Evolutionary conservation across 2,113 vertebrate genomes (phyloP), one percentile per base, ranked within the genome.

Genomic region (Hydropotes inermis): DNA sequence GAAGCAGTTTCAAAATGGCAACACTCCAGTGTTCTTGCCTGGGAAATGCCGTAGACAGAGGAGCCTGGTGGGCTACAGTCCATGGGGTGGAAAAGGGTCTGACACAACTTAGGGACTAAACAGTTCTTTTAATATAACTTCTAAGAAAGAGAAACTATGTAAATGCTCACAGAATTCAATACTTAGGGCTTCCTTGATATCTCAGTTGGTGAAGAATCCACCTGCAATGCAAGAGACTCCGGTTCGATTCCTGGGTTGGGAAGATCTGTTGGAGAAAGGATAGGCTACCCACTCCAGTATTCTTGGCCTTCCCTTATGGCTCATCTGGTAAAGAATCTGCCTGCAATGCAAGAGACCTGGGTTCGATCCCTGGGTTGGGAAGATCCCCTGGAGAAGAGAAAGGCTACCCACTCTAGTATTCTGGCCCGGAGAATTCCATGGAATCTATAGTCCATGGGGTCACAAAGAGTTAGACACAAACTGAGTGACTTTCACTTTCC

Each of bases 71-170:
- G 36, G n/a, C 67, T 74, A 39, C 67, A 12, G 36, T 25, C 21
- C 36, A 6, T 12, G 36, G 0, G 1, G 21, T 25, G 19, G 21
- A 36, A 39, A 74, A 74, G 36, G 64, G 8, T 36, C 64, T 74
- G 67, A 74, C 36, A 39, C 1, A 4, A 74, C n/a, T 39, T 74
- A 12, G 21, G 19, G 11, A 25, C 67, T 25, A 39, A 74, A 23
- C 64, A 74, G 11, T 39, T 39, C 52, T 96, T 92, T 94, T 43
- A 94, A 50, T 64, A 39, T 4, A 91, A 91, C 47, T 50, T 95
- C 28, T 78, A 54, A 89, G 84, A 95, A 86, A 91, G 27, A 96
- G 11, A 33, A 67, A 43, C 10, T 27, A 86, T 23, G 92, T 83
- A 96, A 96, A 84, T 67, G 33, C 27, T 39, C 33, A n/a, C 39